Percentiles rank a stretch among this genome's conserved stretches.
Conservation (phyloP, 2,888 invertebrate genomes). For the Amitus sp. region DNA sequence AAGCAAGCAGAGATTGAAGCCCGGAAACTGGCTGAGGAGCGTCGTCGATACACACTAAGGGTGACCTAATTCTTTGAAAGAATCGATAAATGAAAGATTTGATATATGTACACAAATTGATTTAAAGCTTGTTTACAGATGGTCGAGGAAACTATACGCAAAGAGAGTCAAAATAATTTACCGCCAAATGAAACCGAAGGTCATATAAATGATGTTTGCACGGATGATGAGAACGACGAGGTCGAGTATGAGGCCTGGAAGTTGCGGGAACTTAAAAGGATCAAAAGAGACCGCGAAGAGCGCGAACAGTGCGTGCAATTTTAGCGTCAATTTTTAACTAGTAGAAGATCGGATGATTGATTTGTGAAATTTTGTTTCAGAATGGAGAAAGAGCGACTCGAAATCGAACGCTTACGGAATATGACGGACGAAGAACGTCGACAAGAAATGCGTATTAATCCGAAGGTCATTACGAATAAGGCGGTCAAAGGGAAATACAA, state of each 20-base stretch:
- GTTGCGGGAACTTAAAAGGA: conserved; percentile 92
- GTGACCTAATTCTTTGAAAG: conserved; percentile 51
- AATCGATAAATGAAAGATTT: too few relatives aligned
- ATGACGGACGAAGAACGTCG: conserved; percentile 97
- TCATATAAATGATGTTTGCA: conserved; percentile 85
- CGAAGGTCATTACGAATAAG: conserved; percentile 93
- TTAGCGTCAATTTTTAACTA: background rate
- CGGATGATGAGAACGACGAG: conserved; percentile 96
- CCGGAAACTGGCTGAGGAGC: conserved; percentile 87
- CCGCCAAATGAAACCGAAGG: conserved; percentile 75
- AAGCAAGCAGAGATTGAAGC: conserved; percentile 87
- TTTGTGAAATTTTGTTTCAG: conserved; percentile 67
- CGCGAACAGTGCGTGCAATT: conserved; percentile 80
- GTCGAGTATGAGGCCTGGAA: conserved; percentile 99
- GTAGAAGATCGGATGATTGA: background rate
- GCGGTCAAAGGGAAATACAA: conserved; percentile 98
- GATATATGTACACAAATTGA: too few relatives aligned
- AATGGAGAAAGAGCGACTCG: conserved; percentile 85
- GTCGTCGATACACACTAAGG: conserved; percentile 86
- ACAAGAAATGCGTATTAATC: conserved; percentile 88
- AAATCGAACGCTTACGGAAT: conserved; percentile 89
- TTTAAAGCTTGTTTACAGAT: conserved; percentile 65
- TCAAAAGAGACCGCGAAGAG: conserved; percentile 96
- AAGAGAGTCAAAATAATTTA: conserved; percentile 73
- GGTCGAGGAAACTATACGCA: conserved; percentile 88